A percentile compares a stretch with the other conserved stretches of the same genome.
Conservation (phyloP, 2,113 vertebrate species). For the Strix uralensis region DNA sequence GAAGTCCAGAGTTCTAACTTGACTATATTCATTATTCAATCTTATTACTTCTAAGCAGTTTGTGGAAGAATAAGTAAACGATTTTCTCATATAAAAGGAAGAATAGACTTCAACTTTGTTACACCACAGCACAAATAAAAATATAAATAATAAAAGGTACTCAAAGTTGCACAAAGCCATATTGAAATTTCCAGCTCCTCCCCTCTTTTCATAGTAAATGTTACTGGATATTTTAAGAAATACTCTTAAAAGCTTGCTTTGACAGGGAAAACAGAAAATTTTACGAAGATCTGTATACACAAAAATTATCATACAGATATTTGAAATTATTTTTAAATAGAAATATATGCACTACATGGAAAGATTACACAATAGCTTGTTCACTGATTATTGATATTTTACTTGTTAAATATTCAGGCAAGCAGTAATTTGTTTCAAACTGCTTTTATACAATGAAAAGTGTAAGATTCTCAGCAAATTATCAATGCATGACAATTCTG, state of each 20-base stretch:
- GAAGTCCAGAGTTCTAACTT: not conserved
- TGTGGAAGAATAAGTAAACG: not conserved
- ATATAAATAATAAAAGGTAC: not conserved
- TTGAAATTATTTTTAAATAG: not conserved
- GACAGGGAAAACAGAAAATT: not conserved
- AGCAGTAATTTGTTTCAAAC: not conserved
- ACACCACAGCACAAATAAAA: not conserved
- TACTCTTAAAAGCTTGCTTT: not conserved
- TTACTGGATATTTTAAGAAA: not conserved
- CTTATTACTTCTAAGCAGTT: not conserved
- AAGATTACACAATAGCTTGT: not conserved
- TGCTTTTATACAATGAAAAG: not conserved
- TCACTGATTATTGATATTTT: not conserved
- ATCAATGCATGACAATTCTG: not conserved
- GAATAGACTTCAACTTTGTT: not conserved
- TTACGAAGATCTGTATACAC: not conserved
- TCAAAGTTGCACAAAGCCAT: not conserved
- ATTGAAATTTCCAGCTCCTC: not conserved
- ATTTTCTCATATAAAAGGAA: not conserved
- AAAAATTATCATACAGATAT: not conserved
- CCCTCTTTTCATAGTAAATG: not conserved
- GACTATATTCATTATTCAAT: not conserved
- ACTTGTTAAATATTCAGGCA: not conserved
- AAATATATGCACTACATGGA: not conserved
- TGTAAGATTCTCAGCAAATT: not conserved